Base-by-base conservation (phyloP, 2,888 invertebrate genomes). In the Phorcus lineatus region DNA sequence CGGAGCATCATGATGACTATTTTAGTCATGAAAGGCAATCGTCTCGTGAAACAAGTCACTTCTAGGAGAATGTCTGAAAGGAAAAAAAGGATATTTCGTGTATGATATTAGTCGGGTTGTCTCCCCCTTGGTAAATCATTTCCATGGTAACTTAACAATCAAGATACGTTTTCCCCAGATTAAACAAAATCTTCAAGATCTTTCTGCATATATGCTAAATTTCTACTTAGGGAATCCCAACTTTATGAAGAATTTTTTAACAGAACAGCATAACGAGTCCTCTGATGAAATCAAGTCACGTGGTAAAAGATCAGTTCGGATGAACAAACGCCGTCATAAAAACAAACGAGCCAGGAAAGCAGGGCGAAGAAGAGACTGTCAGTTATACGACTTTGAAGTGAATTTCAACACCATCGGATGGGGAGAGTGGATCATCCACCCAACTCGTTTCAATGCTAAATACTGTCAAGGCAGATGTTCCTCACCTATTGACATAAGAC, bases 341-440 rank as follows among this genome's bases (percentile, higher is more conserved):
- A 85, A 81, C 74, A 77, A 74, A 28, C 80, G 82, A 17, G 82
- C 74, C 78, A 83, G 83, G 83, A 81, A 84, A 54, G 82, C 83
- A 74, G 80, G 80, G 19, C 83, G 83, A 47, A 88, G 88, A 82
- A 81, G 77, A 16, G 79, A 82, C 6, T 91, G 91, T 76, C 81
- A 87, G 70, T 54, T 85, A 40, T 84, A 89, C 67, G 89, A 91
- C 57, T 89, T 91, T 62, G 82, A 86, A 28, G 88, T 92, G 1
- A 91, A 91, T 83, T 92, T 92, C 83, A 87, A 89, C 79, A 82
- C 83, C 11, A 88, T 92, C 19, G 92, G 92, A 4, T 92, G 92
- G 91, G 90, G 90, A 7, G 84, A 89, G 75, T 92, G 92, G 91
- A 91, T 92, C 66, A 86, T 92, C 31, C 89, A 90, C 77, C 92